Percentiles rank a stretch among this genome's conserved stretches.
Evolutionary conservation across 2,888 invertebrate species (phyloP).

Genomic region (Epirrita christyi): DNA sequence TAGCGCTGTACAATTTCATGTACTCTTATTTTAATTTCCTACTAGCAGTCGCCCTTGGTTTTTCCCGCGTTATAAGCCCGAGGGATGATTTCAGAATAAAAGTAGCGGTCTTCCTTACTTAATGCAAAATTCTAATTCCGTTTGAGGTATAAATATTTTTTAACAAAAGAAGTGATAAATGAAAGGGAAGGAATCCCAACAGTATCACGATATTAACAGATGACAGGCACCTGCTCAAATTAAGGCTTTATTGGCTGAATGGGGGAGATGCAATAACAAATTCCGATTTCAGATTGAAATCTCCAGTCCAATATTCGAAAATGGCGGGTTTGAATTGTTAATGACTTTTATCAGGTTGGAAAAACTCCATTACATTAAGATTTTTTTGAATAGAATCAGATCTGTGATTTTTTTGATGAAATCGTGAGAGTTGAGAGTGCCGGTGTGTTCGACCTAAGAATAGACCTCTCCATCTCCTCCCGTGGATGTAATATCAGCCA

Average conservation of each 20-base stretch:
- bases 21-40: too few species aligned
- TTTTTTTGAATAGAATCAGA: too few species aligned
- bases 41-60: too few species aligned
- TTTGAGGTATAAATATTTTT: background rate
- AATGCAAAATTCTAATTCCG: background rate
- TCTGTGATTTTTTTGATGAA: too few species aligned
- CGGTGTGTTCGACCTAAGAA: too few species aligned
- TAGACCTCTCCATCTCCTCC: too few species aligned
- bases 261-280: constrained; percentile 10
- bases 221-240: constrained; percentile 17
- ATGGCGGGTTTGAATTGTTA: constrained; percentile 3
- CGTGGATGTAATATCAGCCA: too few species aligned
- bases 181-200: constrained; percentile 2
- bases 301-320: constrained; percentile 9
- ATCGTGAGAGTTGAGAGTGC: too few species aligned
- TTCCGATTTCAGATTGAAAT: constrained; percentile 18
- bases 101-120: too few species aligned
- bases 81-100: too few species aligned
- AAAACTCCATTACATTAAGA: background rate
- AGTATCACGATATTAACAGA: constrained; percentile 9
- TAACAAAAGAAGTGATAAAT: constrained; percentile 15
- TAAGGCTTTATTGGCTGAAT: constrained; percentile 19
- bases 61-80: too few species aligned
- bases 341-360: constrained; percentile 16
- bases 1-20: too few species aligned